phyloP scores from a whole-genome alignment of 2,797 vertebrate species.

The Mus caroli region DNA sequence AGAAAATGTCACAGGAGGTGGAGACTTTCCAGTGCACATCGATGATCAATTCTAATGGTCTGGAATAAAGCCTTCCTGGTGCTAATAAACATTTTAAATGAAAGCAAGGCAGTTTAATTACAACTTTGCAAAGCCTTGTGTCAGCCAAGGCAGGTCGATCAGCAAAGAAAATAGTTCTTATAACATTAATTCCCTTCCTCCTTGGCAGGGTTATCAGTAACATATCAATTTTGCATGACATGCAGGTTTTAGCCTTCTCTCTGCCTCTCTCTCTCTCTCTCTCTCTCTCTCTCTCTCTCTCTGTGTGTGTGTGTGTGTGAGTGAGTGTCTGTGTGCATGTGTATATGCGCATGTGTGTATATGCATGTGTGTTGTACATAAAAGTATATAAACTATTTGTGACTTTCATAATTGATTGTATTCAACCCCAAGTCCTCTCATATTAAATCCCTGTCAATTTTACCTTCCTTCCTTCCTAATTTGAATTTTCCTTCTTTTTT shows the following conservation, averaged over 20 bases:
- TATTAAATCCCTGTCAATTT: not conserved
- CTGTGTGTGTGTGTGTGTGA: too few relatives aligned
- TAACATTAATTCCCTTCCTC: not conserved
- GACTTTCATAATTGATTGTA: not conserved
- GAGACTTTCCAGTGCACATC: not conserved
- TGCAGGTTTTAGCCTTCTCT: not conserved
- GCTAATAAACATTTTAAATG: not conserved
- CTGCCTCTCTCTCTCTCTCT: not conserved
- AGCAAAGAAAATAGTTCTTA: not conserved
- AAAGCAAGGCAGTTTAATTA: not conserved
- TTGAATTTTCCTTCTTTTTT: not conserved
- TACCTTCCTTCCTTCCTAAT: not conserved
- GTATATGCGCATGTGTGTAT: too few relatives aligned
- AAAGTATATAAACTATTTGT: not conserved
- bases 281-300: too few relatives aligned
- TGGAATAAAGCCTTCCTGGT: not conserved
- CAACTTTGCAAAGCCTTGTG: not conserved
- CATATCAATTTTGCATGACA: not conserved
- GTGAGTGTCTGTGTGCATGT: not conserved
- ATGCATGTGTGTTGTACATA: not conserved
- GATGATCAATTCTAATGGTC: not conserved
- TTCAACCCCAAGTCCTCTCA: not conserved
- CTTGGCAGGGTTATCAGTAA: not conserved
- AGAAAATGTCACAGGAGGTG: slow-evolving; percentile 5
- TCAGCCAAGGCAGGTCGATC: not conserved